A percentile compares a stretch with the other conserved stretches of the same genome.
These are phyloP conservation scores for Halcyon senegalensis DNA, from an alignment of 2,113 vertebrate genomes.

Conservation along the genomic window DNA sequence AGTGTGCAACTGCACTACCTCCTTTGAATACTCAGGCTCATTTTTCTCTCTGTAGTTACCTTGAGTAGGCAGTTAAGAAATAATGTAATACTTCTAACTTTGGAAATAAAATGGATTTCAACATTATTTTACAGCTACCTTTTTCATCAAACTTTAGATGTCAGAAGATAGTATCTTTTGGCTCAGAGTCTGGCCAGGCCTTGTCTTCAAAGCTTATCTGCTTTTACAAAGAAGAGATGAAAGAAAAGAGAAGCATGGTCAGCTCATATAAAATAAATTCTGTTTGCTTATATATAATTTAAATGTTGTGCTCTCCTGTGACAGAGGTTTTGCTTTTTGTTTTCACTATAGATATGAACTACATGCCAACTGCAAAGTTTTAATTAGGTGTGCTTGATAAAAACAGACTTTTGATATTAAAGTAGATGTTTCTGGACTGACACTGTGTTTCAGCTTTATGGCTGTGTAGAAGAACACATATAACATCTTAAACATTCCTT, in stretches of 20 bases:
- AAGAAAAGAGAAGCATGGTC: not conserved
- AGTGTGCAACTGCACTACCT: not conserved
- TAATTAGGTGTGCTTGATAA: not conserved
- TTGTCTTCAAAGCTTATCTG: not conserved
- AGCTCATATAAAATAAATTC: not conserved
- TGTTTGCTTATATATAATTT: not conserved
- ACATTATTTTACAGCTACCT: not conserved
- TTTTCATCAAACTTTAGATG: not conserved
- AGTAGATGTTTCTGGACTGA: not conserved
- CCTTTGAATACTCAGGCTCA: not conserved
- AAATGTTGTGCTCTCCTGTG: not conserved
- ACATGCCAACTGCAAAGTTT: not conserved
- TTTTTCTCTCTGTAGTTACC: not conserved
- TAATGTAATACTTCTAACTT: not conserved
- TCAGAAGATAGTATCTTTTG: not conserved
- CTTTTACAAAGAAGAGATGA: not conserved
- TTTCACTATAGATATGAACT: not conserved
- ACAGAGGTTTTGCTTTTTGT: not conserved
- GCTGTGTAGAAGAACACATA: not conserved
- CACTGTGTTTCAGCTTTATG: not conserved
- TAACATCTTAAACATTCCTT: not conserved
- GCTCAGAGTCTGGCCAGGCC: not conserved
- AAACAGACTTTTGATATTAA: not conserved
- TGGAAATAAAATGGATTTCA: not conserved
- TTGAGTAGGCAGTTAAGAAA: not conserved